phyloP scores from a whole-genome alignment of 2,113 vertebrate genomes.

The Prionailurus bengalensis region DNA sequence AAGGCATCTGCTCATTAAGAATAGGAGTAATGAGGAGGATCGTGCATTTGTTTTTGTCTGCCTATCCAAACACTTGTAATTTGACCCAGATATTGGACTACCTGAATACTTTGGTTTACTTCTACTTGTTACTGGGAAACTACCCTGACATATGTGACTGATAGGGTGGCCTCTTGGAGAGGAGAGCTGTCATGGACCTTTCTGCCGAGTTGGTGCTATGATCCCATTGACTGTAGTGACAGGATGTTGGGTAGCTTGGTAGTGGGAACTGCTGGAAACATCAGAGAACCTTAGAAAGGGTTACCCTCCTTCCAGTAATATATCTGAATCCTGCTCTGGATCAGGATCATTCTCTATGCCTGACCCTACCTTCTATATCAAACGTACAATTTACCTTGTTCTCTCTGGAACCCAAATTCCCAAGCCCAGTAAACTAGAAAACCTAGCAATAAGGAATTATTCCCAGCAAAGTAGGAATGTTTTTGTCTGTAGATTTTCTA shows the following conservation, averaged over 20 bases:
- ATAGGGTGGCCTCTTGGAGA: not conserved
- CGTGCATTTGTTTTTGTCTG: conserved; percentile 22
- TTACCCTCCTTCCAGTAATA: not conserved
- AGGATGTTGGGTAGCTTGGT: conserved; percentile 15
- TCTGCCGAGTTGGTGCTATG: not conserved
- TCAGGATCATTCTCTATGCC: not conserved
- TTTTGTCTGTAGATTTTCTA: conserved; percentile 55
- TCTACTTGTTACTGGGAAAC: not conserved
- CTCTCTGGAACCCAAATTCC: not conserved
- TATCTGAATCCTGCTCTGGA: conserved; percentile 44
- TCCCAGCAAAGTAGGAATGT: not conserved
- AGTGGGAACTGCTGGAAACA: not conserved
- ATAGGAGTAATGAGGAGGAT: not conserved
- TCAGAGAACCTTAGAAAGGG: not conserved
- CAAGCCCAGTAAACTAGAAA: conserved; percentile 16
- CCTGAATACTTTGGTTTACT: not conserved
- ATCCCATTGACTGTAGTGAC: not conserved
- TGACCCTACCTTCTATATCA: not conserved
- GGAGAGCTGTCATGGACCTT: not conserved
- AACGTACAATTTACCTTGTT: conserved; percentile 11
- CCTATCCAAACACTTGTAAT: not conserved
- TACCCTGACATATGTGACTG: not conserved
- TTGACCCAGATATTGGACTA: conserved; percentile 10
- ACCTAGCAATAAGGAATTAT: conserved; percentile 19
- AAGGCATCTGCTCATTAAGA: conserved; percentile 27